Evolutionary conservation across 2,797 vertebrate genomes (phyloP), one percentile per base, ranked within the genome.

Genomic region (Lepidocolaptes lacrymiger): DNA sequence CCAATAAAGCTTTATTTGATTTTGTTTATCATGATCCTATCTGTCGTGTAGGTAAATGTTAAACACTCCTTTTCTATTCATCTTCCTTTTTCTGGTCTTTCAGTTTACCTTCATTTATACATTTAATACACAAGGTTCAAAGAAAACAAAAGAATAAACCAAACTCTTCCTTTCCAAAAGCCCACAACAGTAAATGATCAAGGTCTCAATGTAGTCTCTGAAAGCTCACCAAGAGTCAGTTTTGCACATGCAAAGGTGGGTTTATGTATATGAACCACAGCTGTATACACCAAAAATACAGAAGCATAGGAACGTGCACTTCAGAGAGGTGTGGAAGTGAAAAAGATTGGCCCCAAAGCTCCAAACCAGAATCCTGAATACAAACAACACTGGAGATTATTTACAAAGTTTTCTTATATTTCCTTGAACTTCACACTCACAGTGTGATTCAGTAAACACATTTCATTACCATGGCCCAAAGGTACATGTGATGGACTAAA

Each of bases 111-210:
- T 89, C 48, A 73, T 85, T 32, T 69, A 71, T 75, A 88, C 52
- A 56, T 91, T 86, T 91, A 86, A 93, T 81, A 72, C 34, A 76
- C 43, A 76, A 88, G 55, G 85, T 95, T 95, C 92, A 96, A 96
- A 96, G 91, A 90, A 94, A 88, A 96, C 94, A 96, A 95, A 96
- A 93, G 91, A 90, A 87, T 78, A 88, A 95, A 88, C 59, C 37
- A 28, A 91, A 51, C 73, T 73, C 85, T 92, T 96, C 80, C 80
- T 86, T 94, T 93, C 77, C 88, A 96, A 90, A 75, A 95, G 77
- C 79, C 88, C 83, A 90, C 73, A 96, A 82, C 55, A 61, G 39
- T 77, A 91, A 83, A 85, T 55, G 84, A 92, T 94, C 61, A 90
- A 88, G 93, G 88, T 78, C 49, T 93, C 55, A 72, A 0, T 49